These are phyloP conservation scores for Cherax quadricarinatus DNA, from an alignment of 1,140 invertebrate species.

Conservation along the genomic window DNA sequence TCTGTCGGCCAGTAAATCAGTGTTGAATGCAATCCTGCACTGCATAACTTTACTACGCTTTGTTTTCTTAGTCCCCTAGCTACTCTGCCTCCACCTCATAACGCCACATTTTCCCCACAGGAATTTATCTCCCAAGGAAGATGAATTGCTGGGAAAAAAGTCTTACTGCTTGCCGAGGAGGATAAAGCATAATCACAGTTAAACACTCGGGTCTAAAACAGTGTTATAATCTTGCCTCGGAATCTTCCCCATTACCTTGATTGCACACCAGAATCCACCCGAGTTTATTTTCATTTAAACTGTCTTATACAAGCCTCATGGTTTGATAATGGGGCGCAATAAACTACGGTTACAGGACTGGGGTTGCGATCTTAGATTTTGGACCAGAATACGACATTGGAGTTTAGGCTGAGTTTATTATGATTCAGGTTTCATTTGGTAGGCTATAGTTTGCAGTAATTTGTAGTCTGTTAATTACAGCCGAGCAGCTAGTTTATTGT, in stretches of 20 bases:
- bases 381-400: neutral
- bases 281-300: constrained; percentile 63
- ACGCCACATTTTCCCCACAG: neutral
- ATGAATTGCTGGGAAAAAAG: neutral
- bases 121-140: neutral
- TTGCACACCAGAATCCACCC: constrained; percentile 40
- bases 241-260: constrained; percentile 55
- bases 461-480: too few species aligned
- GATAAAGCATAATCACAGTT: constrained; percentile 33
- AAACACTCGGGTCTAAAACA: constrained; percentile 20
- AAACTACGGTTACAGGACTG: constrained; percentile 21
- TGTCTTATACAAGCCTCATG: constrained; percentile 50
- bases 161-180: constrained; percentile 10
- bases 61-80: neutral
- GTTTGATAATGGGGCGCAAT: constrained; percentile 52
- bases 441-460: neutral
- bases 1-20: neutral
- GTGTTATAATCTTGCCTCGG: constrained; percentile 18
- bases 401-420: neutral
- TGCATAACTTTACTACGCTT: neutral
- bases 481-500: too few species aligned
- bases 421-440: neutral
- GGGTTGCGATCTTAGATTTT: neutral
- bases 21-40: neutral
- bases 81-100: neutral